These are phyloP conservation scores for Crotalus horridus DNA, from an alignment of 2,113 vertebrate species.

Conservation along the genomic window DNA sequence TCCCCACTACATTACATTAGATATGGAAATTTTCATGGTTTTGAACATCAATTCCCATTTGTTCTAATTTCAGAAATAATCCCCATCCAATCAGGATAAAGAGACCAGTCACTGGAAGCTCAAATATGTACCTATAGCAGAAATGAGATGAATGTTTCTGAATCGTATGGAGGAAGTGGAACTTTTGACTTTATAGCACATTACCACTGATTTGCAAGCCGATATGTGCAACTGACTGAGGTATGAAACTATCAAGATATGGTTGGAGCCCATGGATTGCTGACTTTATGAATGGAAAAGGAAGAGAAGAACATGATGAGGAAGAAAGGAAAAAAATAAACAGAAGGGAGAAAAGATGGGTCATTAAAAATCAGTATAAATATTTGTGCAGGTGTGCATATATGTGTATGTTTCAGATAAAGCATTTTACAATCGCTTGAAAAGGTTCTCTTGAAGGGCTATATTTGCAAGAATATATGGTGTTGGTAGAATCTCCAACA, in stretches of 20 bases:
- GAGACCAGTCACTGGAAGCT: not conserved
- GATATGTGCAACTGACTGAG: not conserved
- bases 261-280: not conserved
- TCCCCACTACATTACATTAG: not conserved
- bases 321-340: not conserved
- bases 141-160: not conserved
- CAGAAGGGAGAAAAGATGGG: not conserved
- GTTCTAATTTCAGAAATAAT: not conserved
- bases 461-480: not conserved
- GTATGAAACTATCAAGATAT: not conserved
- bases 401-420: not conserved
- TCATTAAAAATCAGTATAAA: not conserved
- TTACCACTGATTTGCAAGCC: not conserved
- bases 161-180: not conserved
- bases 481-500: not conserved
- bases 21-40: not conserved
- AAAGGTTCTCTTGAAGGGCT: not conserved
- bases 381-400: not conserved
- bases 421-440: not conserved
- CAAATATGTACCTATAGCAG: not conserved
- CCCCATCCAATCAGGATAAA: not conserved
- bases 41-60: not conserved
- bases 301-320: not conserved
- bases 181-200: not conserved
- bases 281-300: not conserved